Conservation (phyloP, 2,113 vertebrate species). For the Labrus mixtus region DNA sequence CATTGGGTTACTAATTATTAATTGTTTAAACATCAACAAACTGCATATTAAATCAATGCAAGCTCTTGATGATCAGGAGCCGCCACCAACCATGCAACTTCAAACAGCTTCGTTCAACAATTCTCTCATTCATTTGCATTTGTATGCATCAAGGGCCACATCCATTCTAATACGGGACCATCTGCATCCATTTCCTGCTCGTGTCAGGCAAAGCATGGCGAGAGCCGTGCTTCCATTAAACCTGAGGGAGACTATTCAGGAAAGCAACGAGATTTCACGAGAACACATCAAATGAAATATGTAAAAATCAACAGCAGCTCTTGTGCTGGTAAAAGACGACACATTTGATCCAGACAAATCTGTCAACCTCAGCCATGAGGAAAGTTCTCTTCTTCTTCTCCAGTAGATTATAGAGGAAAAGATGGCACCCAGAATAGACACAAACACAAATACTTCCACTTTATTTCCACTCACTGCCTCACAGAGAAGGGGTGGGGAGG, state of each 20-base stretch:
- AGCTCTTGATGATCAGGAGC: constrained; percentile 73
- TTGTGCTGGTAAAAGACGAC: constrained; percentile 2
- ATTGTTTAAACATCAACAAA: constrained; percentile 79
- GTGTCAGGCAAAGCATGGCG: constrained; percentile 11
- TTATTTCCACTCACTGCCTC: constrained; percentile 36
- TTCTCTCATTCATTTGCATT: constrained; percentile 68
- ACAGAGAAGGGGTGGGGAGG: not conserved
- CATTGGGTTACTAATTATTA: constrained; percentile 82
- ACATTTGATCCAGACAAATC: constrained; percentile 5
- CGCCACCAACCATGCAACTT: constrained; percentile 63
- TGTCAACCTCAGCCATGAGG: constrained; percentile 28
- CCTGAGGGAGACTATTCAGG: constrained; percentile 13
- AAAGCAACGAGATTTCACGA: constrained; percentile 28
- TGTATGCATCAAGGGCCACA: constrained; percentile 46
- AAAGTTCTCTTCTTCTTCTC: constrained; percentile 29
- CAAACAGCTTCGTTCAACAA: constrained; percentile 63
- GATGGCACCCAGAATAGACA: not conserved
- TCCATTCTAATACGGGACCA: constrained; percentile 31
- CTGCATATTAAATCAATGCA: constrained; percentile 73
- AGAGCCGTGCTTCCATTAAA: constrained; percentile 43
- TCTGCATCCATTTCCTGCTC: constrained; percentile 36
- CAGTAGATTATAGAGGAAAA: not conserved
- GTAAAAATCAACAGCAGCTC: constrained; percentile 35
- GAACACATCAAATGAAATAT: constrained; percentile 41
- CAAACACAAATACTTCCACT: constrained; percentile 40